Conservation (phyloP, 2,113 vertebrate species). For the Aplodontia rufa region DNA sequence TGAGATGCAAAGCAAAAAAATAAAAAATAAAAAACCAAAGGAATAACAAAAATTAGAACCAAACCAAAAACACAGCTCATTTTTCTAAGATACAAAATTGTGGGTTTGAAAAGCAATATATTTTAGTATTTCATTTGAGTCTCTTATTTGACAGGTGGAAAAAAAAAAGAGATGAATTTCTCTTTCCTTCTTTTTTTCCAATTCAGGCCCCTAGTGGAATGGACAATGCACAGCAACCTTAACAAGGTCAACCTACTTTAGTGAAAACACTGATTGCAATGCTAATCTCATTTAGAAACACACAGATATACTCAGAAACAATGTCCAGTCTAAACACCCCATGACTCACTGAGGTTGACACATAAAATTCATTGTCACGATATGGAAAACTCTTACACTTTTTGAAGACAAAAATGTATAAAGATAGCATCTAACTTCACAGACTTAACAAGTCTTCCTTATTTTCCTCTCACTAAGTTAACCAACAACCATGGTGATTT, state of each 20-base stretch:
- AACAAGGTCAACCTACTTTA: neutral
- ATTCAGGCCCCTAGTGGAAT: neutral
- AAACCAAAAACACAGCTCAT: neutral
- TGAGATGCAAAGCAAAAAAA: neutral
- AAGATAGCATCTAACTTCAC: neutral
- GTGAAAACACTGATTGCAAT: neutral
- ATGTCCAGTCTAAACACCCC: neutral
- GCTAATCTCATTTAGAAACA: neutral
- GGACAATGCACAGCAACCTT: rapidly evolving
- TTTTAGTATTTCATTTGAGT: neutral
- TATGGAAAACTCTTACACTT: neutral
- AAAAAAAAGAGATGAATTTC: neutral
- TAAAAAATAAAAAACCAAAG: no score
- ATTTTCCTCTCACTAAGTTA: neutral
- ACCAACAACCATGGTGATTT: neutral
- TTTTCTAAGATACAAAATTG: neutral
- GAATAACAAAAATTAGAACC: neutral
- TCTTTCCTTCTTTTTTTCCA: neutral
- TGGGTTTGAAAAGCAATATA: neutral
- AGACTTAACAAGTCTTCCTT: neutral
- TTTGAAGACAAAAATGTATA: neutral
- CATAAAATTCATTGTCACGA: neutral
- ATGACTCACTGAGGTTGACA: neutral
- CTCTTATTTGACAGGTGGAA: neutral
- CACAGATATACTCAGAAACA: neutral